Evolutionary conservation across 2,113 vertebrate genomes (phyloP).

Genomic region (Caranx melampygus): DNA sequence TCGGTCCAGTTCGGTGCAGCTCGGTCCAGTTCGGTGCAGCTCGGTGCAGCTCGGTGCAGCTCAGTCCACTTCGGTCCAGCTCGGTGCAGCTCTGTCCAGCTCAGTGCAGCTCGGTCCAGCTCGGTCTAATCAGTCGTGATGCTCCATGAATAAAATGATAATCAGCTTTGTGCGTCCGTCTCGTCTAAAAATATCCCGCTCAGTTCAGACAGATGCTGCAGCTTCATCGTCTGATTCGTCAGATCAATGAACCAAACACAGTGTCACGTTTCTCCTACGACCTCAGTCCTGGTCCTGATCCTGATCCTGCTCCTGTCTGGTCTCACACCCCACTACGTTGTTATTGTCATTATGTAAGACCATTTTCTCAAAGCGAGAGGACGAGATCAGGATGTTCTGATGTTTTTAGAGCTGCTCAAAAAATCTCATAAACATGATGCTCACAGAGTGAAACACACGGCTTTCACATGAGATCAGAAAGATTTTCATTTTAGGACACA

Average conservation of each 20-base stretch:
- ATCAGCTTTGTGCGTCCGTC: background rate
- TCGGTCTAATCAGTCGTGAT: background rate
- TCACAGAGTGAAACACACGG: too few species aligned
- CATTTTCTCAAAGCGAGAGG: conserved; percentile 71
- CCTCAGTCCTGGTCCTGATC: background rate
- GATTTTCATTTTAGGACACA: background rate
- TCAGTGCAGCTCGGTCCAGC: background rate
- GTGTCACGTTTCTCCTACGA: background rate
- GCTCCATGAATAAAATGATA: background rate
- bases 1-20: too few species aligned
- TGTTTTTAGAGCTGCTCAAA: conserved; percentile 35
- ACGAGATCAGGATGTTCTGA: conserved; percentile 68
- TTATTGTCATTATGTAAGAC: conserved; percentile 69
- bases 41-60: too few species aligned
- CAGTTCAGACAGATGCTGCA: background rate
- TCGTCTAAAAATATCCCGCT: background rate
- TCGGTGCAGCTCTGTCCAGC: too few species aligned
- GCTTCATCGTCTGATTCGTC: background rate
- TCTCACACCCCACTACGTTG: conserved; percentile 13
- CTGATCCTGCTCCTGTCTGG: background rate
- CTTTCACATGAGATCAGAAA: too few species aligned
- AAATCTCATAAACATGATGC: background rate
- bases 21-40: too few species aligned
- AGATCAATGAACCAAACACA: background rate
- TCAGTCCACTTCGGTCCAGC: too few species aligned